Conservation (phyloP, 2,888 invertebrate species). For the Eupithecia insigniata region DNA sequence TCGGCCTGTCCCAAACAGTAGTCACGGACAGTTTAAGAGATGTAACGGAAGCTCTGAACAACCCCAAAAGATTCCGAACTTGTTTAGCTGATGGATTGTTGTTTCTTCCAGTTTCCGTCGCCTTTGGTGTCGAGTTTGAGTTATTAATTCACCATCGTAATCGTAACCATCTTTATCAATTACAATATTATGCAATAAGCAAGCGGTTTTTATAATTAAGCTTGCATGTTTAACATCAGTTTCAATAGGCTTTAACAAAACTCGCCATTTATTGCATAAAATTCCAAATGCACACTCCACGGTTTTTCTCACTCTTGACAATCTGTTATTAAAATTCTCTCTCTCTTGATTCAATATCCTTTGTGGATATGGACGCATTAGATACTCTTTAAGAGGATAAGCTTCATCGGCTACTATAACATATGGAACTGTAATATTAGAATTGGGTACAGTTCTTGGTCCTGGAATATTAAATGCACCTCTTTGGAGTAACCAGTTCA, state of each 20-base stretch:
- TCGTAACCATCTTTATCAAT: neutral
- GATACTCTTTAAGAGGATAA: neutral
- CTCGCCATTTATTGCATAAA: neutral
- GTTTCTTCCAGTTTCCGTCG: too few species aligned
- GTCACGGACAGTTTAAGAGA: neutral
- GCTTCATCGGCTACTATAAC: neutral
- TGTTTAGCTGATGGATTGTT: too few species aligned
- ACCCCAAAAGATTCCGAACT: too few species aligned
- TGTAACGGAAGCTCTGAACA: neutral
- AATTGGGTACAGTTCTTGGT: neutral
- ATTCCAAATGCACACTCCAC: slow-evolving; percentile 10
- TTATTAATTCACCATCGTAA: too few species aligned
- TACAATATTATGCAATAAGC: slow-evolving; percentile 6
- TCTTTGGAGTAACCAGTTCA: neutral
- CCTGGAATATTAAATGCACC: neutral
- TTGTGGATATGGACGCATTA: neutral
- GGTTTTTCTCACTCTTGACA: neutral
- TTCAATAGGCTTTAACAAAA: neutral
- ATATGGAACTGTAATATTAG: neutral
- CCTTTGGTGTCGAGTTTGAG: too few species aligned
- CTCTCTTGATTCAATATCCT: neutral
- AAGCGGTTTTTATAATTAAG: neutral
- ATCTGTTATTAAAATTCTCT: neutral
- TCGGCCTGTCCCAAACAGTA: neutral
- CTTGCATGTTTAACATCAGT: neutral